Evolutionary conservation across 2,888 invertebrate genomes (phyloP), one percentile per base, ranked within the genome.

Genomic region (Torymus aiolomorphi): DNA sequence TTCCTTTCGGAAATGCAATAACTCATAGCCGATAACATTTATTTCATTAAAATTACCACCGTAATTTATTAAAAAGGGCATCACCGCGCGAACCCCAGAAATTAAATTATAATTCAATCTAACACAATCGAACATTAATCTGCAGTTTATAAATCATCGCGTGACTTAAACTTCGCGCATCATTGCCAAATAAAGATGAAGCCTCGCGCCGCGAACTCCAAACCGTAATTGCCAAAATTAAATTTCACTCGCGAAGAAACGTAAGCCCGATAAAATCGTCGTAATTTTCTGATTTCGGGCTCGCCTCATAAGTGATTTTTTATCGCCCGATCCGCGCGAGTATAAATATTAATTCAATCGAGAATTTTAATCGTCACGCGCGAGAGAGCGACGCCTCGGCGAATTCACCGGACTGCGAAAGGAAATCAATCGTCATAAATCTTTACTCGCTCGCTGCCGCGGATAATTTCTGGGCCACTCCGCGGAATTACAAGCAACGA

Each of bases 361-460:
- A 65, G 42, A 65, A 49, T 65, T 14, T 42, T 14, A 56, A 14
- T 51, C 20, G 51, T 42, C 24, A 14, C 42, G 8, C 42, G 42
- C 42, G 10, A n/a, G n/a, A 56, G 49, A 63, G n/a, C n/a, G 56
- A 57, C 57, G 11, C 51, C 57, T 42, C 56, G 65, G 14, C 65
- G 73, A 74, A 57, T 74, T 66, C 20, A 20, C 31, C 74, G 49
- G 16, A 10, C 8, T 24, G 20, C 2, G 49, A 66, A 52, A 75
- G 67, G 59, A 75, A 67, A 75, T 67, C 66, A 52, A 61, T 61
- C 18, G 20, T 52, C 51, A 75, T 75, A 75, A 75, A 75, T 75
- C 66, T 75, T 75, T 75, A 61, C 51, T 67, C 59, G 24, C 12
- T 20, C 42, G 8, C 42, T 42, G 42, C 42, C 8, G 66, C 24